phyloP scores from a whole-genome alignment of 2,113 vertebrate species.

The Agapornis roseicollis region DNA sequence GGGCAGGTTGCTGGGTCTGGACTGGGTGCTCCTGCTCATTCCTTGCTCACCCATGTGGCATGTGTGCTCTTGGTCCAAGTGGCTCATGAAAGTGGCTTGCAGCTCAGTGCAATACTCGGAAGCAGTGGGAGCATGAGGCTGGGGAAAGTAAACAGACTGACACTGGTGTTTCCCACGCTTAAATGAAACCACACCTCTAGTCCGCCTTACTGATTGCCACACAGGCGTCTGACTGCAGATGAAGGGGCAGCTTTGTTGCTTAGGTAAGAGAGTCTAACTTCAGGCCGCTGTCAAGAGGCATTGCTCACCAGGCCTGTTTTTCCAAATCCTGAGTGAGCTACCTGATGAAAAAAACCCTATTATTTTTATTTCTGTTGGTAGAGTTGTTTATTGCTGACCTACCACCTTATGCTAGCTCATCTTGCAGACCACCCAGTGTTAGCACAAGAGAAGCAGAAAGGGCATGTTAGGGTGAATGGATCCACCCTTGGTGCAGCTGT shows the following conservation, averaged over 20 bases:
- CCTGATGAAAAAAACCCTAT: neutral
- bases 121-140: neutral
- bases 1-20: neutral
- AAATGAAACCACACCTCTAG: neutral
- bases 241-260: neutral
- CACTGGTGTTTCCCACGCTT: neutral
- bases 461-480: accelerated
- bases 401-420: accelerated
- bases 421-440: neutral
- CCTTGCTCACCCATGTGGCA: accelerated
- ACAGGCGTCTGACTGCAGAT: neutral
- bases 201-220: neutral
- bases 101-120: neutral
- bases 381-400: neutral
- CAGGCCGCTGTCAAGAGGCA: neutral
- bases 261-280: neutral
- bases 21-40: neutral
- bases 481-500: neutral
- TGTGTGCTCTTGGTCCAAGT: neutral
- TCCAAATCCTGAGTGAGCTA: neutral
- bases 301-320: neutral
- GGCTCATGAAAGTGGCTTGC: neutral
- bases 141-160: neutral
- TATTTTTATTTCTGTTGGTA: neutral
- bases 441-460: neutral